phyloP scores from a whole-genome alignment of 2,113 vertebrate genomes.

The Vulpes lagopus region DNA sequence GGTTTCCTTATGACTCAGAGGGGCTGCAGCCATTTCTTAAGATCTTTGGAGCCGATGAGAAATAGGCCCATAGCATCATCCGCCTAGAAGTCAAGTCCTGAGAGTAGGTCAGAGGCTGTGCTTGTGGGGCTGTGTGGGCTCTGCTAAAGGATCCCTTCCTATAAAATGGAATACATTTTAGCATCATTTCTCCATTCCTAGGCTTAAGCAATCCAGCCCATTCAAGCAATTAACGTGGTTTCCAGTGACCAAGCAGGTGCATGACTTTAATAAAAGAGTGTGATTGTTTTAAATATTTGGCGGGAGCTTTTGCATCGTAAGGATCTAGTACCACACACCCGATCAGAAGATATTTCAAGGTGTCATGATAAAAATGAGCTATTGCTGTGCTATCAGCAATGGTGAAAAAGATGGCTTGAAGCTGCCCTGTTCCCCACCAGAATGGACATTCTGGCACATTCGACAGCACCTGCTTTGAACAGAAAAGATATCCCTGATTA shows the following conservation, averaged over 20 bases:
- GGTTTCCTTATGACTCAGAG: neutral
- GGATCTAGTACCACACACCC: neutral
- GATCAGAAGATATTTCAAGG: slow-evolving; percentile 18
- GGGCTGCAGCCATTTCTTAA: neutral
- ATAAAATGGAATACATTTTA: neutral
- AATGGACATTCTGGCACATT: neutral
- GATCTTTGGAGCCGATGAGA: neutral
- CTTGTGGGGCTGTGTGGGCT: neutral
- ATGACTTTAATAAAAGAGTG: slow-evolving; percentile 8
- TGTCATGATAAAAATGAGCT: neutral
- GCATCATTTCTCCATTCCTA: neutral
- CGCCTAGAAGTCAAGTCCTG: neutral
- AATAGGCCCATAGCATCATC: accelerated
- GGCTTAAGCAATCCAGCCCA: neutral
- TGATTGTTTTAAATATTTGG: slow-evolving; percentile 5
- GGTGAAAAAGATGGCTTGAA: neutral
- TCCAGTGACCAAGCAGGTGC: neutral
- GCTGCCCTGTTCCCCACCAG: neutral
- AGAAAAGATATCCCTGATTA: neutral
- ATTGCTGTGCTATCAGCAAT: neutral
- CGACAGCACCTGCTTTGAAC: neutral
- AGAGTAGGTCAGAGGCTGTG: neutral
- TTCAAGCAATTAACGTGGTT: neutral
- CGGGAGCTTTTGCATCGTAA: neutral
- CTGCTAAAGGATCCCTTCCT: neutral